Evolutionary conservation across 2,797 vertebrate species (phyloP).

Genomic region (Argentina silus): DNA sequence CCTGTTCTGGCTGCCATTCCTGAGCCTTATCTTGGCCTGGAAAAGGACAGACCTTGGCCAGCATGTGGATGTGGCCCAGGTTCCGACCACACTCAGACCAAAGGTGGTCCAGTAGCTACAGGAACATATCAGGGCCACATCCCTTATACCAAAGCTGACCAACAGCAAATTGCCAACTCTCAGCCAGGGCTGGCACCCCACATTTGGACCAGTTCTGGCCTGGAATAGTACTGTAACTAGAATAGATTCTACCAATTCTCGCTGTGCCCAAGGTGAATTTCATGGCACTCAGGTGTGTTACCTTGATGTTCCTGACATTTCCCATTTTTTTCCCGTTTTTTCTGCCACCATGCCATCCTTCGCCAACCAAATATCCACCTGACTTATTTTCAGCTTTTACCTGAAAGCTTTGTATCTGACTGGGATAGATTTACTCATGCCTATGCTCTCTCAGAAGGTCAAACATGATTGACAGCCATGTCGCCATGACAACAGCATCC

Average conservation of each 20-base stretch:
- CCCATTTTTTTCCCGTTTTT: not conserved
- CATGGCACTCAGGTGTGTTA: not conserved
- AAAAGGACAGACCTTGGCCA: too few species aligned
- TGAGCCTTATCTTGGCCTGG: too few species aligned
- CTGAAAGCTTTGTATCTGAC: not conserved
- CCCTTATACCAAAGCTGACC: not conserved
- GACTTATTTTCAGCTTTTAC: not conserved
- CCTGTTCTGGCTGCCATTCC: too few species aligned
- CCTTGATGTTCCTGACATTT: not conserved
- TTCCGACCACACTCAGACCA: too few species aligned
- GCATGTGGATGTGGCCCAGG: too few species aligned
- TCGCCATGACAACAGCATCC: not conserved
- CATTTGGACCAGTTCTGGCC: not conserved
- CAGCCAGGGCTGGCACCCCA: not conserved
- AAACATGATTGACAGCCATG: not conserved
- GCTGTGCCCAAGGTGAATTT: not conserved
- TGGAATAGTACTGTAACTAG: not conserved
- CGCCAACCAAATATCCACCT: too few species aligned
- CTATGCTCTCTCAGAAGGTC: not conserved
- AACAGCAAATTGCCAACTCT: not conserved
- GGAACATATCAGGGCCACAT: not conserved
- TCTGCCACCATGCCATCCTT: not conserved
- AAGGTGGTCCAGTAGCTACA: not conserved
- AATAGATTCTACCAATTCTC: not conserved
- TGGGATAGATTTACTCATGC: not conserved